These are phyloP conservation scores for Heliconius aoede DNA, from an alignment of 2,888 invertebrate genomes.

Conservation along the genomic window DNA sequence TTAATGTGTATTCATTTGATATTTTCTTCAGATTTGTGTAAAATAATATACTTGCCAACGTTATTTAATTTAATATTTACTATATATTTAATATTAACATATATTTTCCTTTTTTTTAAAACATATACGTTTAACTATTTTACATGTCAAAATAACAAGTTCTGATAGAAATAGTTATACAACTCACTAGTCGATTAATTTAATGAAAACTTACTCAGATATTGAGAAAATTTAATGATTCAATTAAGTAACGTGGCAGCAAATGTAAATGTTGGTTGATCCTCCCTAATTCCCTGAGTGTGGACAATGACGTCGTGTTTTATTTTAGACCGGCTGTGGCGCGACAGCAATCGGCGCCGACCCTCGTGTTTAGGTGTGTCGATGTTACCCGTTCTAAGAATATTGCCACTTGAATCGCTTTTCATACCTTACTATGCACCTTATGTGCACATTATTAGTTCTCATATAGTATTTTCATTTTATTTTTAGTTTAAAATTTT, in stretches of 20 bases:
- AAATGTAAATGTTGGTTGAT: slow-evolving; percentile 48
- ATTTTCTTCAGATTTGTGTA: slow-evolving; percentile 17
- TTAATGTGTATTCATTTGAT: slow-evolving; percentile 12
- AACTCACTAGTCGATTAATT: neutral
- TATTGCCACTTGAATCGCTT: slow-evolving; percentile 66
- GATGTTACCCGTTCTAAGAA: slow-evolving; percentile 75
- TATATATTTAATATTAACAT: neutral
- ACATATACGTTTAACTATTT: neutral
- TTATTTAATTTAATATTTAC: slow-evolving; percentile 36
- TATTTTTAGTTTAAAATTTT: neutral
- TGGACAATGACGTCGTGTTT: slow-evolving; percentile 78
- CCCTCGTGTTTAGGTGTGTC: slow-evolving; percentile 85
- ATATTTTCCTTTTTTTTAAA: neutral
- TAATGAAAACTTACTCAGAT: neutral
- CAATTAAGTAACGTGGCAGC: slow-evolving; percentile 37
- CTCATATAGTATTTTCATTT: slow-evolving; percentile 17
- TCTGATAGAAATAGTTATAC: neutral
- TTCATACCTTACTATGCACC: slow-evolving; percentile 29
- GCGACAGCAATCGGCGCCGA: slow-evolving; percentile 83
- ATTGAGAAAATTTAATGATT: neutral
- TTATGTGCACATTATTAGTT: slow-evolving; percentile 34
- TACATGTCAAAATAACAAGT: neutral
- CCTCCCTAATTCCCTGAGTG: slow-evolving; percentile 62
- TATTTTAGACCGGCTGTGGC: slow-evolving; percentile 84
- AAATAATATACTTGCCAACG: slow-evolving; percentile 26